Percentiles rank a stretch among this genome's conserved stretches.
These are phyloP conservation scores for Capromys pilorides DNA, from an alignment of 2,797 vertebrate species.

Conservation along the genomic window DNA sequence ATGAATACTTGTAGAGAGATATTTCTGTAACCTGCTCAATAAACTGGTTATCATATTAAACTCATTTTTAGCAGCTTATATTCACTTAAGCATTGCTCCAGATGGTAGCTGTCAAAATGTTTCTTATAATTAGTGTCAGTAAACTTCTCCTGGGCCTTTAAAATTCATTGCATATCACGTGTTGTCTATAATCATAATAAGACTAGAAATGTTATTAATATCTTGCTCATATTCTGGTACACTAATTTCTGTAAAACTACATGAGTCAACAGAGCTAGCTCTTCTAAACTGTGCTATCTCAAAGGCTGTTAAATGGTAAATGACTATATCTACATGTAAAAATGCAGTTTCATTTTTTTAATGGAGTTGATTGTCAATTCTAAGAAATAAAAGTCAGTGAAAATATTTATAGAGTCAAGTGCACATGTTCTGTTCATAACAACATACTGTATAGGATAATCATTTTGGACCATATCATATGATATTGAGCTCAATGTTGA, in stretches of 20 bases:
- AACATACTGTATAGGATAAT: conserved; percentile 1
- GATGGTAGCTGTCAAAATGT: conserved; percentile 81
- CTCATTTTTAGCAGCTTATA: conserved; percentile 77
- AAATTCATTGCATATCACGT: conserved; percentile 77
- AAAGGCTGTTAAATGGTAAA: conserved; percentile 55
- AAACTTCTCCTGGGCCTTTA: conserved; percentile 78
- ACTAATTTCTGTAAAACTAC: conserved; percentile 67
- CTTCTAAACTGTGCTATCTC: conserved; percentile 18
- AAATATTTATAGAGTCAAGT: conserved; percentile 38
- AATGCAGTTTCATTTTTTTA: conserved; percentile 35
- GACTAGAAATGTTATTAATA: conserved; percentile 72
- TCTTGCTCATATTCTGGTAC: conserved; percentile 60
- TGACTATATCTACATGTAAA: conserved; percentile 31
- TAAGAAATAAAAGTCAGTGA: not conserved
- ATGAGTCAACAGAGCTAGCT: conserved; percentile 57
- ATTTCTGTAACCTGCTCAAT: conserved; percentile 75
- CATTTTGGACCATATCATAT: conserved; percentile 18
- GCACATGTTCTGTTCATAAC: not conserved
- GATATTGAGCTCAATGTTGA: not conserved
- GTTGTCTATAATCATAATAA: conserved; percentile 77
- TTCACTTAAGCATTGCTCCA: conserved; percentile 78
- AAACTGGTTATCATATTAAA: conserved; percentile 78
- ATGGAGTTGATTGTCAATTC: conserved; percentile 1
- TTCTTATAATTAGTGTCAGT: conserved; percentile 78
- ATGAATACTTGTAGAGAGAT: conserved; percentile 67